Evolutionary conservation across 2,888 invertebrate genomes (phyloP), one percentile per base, ranked within the genome.

Genomic region (Hirtodrosophila histrioides): DNA sequence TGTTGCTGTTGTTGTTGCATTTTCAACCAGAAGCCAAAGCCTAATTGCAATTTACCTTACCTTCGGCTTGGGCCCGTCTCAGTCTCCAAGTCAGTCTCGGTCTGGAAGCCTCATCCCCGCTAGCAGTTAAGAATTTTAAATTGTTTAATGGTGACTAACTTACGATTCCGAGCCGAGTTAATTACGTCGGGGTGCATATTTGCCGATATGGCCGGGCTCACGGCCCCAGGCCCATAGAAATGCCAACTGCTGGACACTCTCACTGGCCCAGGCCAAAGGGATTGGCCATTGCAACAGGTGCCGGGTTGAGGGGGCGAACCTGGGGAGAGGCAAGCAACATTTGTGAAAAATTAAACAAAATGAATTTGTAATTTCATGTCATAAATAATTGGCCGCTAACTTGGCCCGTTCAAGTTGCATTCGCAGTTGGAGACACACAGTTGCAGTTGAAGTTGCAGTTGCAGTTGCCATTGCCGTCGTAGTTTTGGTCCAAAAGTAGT

Each of bases 351-450:
- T 89, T 89, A 81, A 88, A 86, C 90, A 89, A 90, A 90, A 90
- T 90, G 90, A 90, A 89, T 90, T 90, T 90, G 89, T 90, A 90
- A 90, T 90, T 90, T 90, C 87, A 89, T 88, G 90, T 90, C 91
- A 90, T 90, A 90, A 90, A 90, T 90, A 90, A 90, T 90, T 90
- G 89, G 82, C 77, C 88, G 78, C 88, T 90, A 87, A 90, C 88
- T 86, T 69, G 68, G 51, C 61, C 46, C 51, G 27, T 49, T 51
- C 69, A 53, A 49, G 62, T 58, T 63, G 40, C 43, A 63, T 35
- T 57, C 67, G 55, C 73, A 44, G 61, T 58, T 68, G 73, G 55
- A 56, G 56, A 69, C 56, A 56, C 71, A 50, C 43, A 45, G 41
- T 43, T 23, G 45, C 75, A 62, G 41, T 68, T 48, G 57, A 61